A percentile compares a stretch with the other conserved stretches of the same genome.
Conservation (phyloP, 2,797 vertebrate genomes). For the Hephaestus fuliginosus region DNA sequence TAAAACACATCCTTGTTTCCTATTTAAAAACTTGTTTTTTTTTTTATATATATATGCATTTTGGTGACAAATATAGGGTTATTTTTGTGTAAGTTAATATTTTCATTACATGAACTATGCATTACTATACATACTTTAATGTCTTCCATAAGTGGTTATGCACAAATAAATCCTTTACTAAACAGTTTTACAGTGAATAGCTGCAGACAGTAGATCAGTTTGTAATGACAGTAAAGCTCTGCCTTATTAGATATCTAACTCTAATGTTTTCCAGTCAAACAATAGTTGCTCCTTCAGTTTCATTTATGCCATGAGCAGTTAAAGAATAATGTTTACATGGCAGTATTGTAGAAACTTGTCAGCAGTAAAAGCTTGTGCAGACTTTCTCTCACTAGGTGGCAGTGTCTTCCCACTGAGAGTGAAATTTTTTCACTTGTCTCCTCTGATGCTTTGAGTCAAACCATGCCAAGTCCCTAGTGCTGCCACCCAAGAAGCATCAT, state of each 20-base stretch:
- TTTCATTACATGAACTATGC: constrained; percentile 1
- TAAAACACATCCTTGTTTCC: neutral
- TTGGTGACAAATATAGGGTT: neutral
- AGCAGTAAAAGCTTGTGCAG: neutral
- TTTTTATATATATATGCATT: neutral
- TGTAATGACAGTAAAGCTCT: neutral
- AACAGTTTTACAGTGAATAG: neutral
- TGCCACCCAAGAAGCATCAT: constrained; percentile 39
- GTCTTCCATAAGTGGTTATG: neutral
- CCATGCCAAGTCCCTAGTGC: neutral
- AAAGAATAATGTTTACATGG: constrained; percentile 33
- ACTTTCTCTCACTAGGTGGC: constrained; percentile 61
- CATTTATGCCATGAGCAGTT: neutral
- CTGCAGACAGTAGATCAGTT: neutral
- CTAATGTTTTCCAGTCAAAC: neutral
- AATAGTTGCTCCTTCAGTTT: neutral
- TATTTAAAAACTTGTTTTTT: constrained; percentile 3
- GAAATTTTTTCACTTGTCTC: neutral
- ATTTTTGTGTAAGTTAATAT: neutral
- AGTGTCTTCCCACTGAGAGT: constrained; percentile 28
- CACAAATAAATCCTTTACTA: neutral
- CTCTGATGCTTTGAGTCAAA: neutral
- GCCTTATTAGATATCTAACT: neutral
- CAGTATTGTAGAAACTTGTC: constrained; percentile 6
- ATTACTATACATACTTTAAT: neutral